Conservation (phyloP, 2,113 vertebrate genomes). For the Noctilio leporinus region DNA sequence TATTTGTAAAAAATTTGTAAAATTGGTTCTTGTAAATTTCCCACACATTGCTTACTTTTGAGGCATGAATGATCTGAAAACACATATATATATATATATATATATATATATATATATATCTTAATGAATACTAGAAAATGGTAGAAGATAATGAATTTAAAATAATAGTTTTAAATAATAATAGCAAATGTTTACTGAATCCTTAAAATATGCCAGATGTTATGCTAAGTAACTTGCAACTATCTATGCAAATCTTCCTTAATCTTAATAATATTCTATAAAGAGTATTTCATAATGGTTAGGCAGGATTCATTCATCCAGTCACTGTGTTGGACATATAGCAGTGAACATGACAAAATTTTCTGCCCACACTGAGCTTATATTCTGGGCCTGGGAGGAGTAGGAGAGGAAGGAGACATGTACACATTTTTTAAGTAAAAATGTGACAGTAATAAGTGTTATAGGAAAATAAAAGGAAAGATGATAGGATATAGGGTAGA, state of each 20-base stretch:
- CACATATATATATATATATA: constrained; percentile 40
- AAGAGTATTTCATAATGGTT: neutral
- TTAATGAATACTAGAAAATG: constrained; percentile 19
- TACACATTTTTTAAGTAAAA: neutral
- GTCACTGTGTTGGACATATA: neutral
- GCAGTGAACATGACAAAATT: neutral
- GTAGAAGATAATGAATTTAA: neutral
- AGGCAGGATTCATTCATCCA: neutral
- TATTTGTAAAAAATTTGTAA: constrained; percentile 89
- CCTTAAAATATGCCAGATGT: neutral
- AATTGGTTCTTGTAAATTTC: constrained; percentile 90
- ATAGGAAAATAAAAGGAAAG: neutral
- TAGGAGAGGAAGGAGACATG: neutral
- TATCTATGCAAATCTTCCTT: neutral
- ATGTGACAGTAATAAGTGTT: neutral
- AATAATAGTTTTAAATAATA: constrained; percentile 16
- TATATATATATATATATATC: constrained; percentile 41
- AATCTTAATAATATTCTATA: neutral
- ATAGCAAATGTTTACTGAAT: neutral
- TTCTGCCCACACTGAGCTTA: neutral
- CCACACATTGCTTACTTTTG: constrained; percentile 85
- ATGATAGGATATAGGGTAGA: neutral
- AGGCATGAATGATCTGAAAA: constrained; percentile 86
- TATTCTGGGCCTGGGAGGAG: neutral
- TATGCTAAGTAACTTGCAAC: neutral